These are phyloP conservation scores for Onthophagus sagittarius DNA, from an alignment of 2,888 invertebrate genomes.

Conservation along the genomic window DNA sequence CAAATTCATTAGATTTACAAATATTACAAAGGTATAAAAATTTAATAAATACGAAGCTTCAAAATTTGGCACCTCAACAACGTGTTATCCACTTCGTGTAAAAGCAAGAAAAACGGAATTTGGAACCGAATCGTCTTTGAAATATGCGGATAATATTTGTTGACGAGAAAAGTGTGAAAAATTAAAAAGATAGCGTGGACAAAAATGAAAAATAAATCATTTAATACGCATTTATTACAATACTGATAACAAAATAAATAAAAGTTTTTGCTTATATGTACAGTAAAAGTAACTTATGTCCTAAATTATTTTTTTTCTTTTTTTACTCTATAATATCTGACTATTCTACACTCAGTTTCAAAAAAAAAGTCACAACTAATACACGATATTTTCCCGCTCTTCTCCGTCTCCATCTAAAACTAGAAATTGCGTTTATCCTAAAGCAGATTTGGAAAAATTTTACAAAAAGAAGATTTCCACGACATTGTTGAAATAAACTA, in stretches of 20 bases:
- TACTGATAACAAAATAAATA: slow-evolving; percentile 24
- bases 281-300: slow-evolving; percentile 16
- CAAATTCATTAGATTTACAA: slow-evolving; percentile 27
- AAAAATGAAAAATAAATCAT: slow-evolving; percentile 20
- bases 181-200: not conserved
- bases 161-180: not conserved
- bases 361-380: not conserved
- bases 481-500: not conserved
- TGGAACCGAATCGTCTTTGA: not conserved
- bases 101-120: slow-evolving; percentile 1
- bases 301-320: not conserved
- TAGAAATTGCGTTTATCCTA: not conserved
- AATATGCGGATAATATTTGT: not conserved
- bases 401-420: not conserved
- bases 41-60: slow-evolving; percentile 27
- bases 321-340: slow-evolving; percentile 18
- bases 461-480: not conserved
- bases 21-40: slow-evolving; percentile 32
- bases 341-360: not conserved
- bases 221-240: slow-evolving; percentile 24
- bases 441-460: not conserved
- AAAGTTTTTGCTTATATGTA: slow-evolving; percentile 4
- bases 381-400: not conserved
- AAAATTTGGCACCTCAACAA: slow-evolving; percentile 32
- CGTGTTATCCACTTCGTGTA: slow-evolving; percentile 2